phyloP scores from a whole-genome alignment of 2,113 vertebrate genomes.

The Nothobranchius kuhntae region DNA sequence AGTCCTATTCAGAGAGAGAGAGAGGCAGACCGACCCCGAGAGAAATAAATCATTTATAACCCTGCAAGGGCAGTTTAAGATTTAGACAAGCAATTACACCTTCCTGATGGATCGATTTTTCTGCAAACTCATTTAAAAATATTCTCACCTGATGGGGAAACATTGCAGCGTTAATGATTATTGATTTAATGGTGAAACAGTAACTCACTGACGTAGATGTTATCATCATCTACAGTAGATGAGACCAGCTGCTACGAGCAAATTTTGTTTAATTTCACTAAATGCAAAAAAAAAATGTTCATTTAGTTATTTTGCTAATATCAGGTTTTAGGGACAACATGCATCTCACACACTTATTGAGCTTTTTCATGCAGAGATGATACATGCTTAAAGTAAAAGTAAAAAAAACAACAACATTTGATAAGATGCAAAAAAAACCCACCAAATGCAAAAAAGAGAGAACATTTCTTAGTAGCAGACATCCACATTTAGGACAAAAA shows the following conservation, averaged over 20 bases:
- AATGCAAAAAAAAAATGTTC: too few species aligned
- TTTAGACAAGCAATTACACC: neutral
- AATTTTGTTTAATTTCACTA: too few species aligned
- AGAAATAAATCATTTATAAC: conserved; percentile 6
- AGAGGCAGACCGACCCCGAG: neutral
- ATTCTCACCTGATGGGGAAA: neutral
- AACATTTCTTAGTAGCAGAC: neutral
- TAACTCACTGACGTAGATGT: neutral
- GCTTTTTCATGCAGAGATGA: too few species aligned
- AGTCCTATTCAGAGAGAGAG: neutral
- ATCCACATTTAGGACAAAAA: neutral
- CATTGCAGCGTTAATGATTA: neutral
- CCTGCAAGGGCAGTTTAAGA: neutral
- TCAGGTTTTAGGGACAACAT: neutral
- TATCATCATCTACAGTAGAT: neutral
- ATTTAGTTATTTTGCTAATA: neutral
- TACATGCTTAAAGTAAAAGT: too few species aligned
- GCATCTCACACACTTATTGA: neutral
- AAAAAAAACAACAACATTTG: too few species aligned
- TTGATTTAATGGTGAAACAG: neutral
- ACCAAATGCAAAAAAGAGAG: too few species aligned
- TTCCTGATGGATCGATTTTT: neutral
- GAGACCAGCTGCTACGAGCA: too few species aligned
- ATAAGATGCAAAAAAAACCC: too few species aligned
- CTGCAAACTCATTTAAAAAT: neutral